Conservation (phyloP, 2,888 invertebrate genomes). For the Sinhomidia bicolor region DNA sequence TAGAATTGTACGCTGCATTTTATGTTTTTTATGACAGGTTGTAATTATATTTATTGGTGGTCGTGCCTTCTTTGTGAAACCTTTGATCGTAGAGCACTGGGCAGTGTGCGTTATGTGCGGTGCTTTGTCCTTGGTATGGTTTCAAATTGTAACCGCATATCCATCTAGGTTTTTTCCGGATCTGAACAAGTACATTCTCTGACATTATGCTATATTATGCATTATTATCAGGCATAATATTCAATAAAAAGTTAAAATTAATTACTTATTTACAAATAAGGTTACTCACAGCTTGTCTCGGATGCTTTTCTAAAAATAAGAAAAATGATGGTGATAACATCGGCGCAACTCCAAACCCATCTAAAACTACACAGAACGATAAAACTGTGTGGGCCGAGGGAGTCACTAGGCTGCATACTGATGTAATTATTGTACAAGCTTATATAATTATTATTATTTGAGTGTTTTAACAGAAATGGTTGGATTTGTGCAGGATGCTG, state of each 20-base stretch:
- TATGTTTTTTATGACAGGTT: neutral
- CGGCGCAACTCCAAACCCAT: neutral
- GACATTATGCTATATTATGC: neutral
- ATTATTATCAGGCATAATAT: too few relatives aligned
- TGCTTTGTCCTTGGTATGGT: constrained; percentile 84
- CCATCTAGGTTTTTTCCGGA: constrained; percentile 82
- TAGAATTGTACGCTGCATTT: neutral
- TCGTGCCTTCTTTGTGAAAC: constrained; percentile 84
- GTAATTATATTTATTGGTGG: constrained; percentile 84
- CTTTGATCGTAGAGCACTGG: constrained; percentile 84
- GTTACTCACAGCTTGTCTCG: too few relatives aligned
- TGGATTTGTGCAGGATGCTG: constrained; percentile 24
- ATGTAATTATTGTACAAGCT: constrained; percentile 20
- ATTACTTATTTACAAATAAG: too few relatives aligned
- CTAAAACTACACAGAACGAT: neutral
- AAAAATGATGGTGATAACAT: neutral
- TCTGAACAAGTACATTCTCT: constrained; percentile 51
- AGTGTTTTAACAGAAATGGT: neutral
- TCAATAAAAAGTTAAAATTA: too few relatives aligned
- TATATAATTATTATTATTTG: neutral
- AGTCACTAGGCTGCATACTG: constrained; percentile 26
- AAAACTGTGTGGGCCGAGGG: constrained; percentile 54
- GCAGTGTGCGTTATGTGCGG: constrained; percentile 85
- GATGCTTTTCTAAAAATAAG: neutral
- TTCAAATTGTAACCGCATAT: constrained; percentile 84